Evolutionary conservation across 1,140 invertebrate species (phyloP), one percentile per base, ranked within the genome.

Genomic region (Grapholita molesta): DNA sequence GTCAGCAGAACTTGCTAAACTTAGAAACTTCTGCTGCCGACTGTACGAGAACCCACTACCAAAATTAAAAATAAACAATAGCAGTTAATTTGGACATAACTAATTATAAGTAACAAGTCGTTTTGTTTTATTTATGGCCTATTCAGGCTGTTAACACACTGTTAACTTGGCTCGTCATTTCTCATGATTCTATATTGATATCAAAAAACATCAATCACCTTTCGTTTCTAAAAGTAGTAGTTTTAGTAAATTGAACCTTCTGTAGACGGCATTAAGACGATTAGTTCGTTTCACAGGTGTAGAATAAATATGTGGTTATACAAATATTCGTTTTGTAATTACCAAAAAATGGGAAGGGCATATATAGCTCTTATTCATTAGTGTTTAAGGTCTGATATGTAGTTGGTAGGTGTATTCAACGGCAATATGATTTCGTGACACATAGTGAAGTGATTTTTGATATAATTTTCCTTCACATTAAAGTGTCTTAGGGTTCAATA

Each of bases 81-180:
- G 69, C 25, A 42, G 48, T 66, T 33, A 35, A 71, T 69, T 38
- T 73, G 55, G 64, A 64, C 28, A 65, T 66, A 72, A 57, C 66
- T 69, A 72, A 76, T 76, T 75, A 79, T 42, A 72, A 69, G 53
- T 71, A 72, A 72, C 55, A 64, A 57, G 69, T 33, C 61, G 72
- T 69, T 77, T 73, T 73, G 68, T 74, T 64, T 67, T 66, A 76
- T 77, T 80, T 77, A 80, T 67, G 73, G 64, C 15, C 72, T 52
- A 77, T 77, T 77, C 69, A 35, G 25, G 53, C 61, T 71, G 72
- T 77, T 77, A 74, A 69, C 75, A 74, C 74, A 57, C 68, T 67
- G 70, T 75, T 77, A 75, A 55, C 32, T 38, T 66, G 68, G n/a
- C 68, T 65, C 73, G 71, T 73, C 70, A 76, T 76, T 61, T 79